These are phyloP conservation scores for Entosphenus tridentatus DNA, from an alignment of 2,113 vertebrate species.

Conservation along the genomic window DNA sequence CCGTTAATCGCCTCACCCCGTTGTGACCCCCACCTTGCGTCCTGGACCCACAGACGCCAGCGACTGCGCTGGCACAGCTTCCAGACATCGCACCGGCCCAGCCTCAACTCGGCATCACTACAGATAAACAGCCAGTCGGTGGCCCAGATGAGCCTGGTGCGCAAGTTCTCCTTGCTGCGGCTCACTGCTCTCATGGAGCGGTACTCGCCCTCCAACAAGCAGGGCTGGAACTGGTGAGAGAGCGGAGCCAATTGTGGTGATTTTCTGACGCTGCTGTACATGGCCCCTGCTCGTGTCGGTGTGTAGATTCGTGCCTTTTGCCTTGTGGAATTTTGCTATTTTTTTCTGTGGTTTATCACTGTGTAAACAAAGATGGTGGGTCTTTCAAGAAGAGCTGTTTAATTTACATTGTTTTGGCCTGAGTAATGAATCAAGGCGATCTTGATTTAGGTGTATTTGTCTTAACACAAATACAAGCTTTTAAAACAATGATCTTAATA, in stretches of 20 bases:
- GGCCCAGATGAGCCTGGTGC: constrained; percentile 47
- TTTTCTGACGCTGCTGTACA: no score
- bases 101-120: constrained; percentile 44
- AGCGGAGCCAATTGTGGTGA: no score
- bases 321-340: background rate
- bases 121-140: constrained; percentile 55
- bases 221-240: constrained; percentile 42
- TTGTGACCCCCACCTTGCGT: no score
- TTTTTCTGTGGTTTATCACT: no score
- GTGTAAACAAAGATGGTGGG: no score
- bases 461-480: no score
- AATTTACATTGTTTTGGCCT: no score
- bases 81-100: constrained; percentile 53
- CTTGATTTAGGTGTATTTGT: no score
- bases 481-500: no score
- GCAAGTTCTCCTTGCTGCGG: constrained; percentile 45
- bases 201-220: constrained; percentile 34
- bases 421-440: no score
- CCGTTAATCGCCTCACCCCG: no score
- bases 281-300: background rate
- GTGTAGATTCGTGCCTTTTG: background rate
- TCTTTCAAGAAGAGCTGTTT: no score
- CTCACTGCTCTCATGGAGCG: constrained; percentile 56
- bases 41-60: constrained; percentile 20
- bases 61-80: constrained; percentile 60